Conservation (phyloP, 2,797 vertebrate genomes). For the Fringilla coelebs region DNA sequence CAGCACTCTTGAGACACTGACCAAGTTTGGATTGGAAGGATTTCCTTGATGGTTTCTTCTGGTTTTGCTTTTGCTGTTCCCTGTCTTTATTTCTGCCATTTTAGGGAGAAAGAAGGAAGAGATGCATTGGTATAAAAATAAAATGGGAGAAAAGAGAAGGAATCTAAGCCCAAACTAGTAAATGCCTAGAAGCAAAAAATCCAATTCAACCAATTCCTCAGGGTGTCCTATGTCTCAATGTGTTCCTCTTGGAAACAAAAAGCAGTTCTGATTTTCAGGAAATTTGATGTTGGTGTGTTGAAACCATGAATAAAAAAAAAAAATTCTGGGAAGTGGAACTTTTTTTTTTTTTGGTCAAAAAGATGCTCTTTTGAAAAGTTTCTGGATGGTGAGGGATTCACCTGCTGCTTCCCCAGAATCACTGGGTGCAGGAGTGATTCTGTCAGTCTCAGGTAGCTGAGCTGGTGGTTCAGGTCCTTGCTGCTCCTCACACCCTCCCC, state of each 20-base stretch:
- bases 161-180: not conserved
- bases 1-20: not conserved
- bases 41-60: not conserved
- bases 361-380: not conserved
- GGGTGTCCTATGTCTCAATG: not conserved
- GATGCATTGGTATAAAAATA: not conserved
- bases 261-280: not conserved
- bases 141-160: not conserved
- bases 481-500: not conserved
- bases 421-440: not conserved
- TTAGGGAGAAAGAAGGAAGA: not conserved
- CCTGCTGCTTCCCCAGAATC: not conserved
- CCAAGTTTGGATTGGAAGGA: not conserved
- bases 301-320: not conserved
- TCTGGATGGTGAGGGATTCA: not conserved
- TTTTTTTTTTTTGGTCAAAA: not conserved
- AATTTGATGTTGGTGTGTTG: not conserved
- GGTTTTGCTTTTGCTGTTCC: not conserved
- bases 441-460: not conserved
- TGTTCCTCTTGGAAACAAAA: not conserved
- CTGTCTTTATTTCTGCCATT: not conserved
- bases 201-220: not conserved
- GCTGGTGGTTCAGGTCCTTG: not conserved
- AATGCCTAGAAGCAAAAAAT: not conserved
- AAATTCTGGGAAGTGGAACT: not conserved